Evolutionary conservation across 2,888 invertebrate genomes (phyloP), one percentile per base, ranked within the genome.

Genomic region (Caenorhabditis afra): DNA sequence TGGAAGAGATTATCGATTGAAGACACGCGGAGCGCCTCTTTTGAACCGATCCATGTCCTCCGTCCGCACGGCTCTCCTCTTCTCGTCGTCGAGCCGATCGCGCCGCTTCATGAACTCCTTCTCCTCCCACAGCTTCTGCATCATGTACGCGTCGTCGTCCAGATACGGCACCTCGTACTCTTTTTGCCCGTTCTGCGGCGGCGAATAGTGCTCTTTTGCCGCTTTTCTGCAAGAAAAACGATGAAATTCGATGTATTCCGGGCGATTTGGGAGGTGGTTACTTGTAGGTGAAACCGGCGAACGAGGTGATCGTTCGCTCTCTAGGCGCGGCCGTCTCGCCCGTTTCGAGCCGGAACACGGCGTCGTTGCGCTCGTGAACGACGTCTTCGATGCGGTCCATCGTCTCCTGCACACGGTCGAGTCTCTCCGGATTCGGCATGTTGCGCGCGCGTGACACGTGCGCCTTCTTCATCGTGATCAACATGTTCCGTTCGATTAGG

Each of bases 401-500:
- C 18, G 97, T 96, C 85, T 87, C 86, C 49, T 87, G 78, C 22
- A 90, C 86, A 14, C 85, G 77, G 80, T 90, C 88, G 12, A 87
- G 23, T 58, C 90, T 80, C 70, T 90, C 90, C 8, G 89, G 88
- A 81, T 89, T 89, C 8, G 90, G 88, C 73, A 90, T 67, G 23
- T 77, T 62, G 11, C 78, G 44, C 0, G 77, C 81, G 89, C 94
- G 92, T 47, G 93, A 91, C 35, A 87, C 94, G 93, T 91, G 93
- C 93, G 90, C 89, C 64, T 81, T 83, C 61, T 94, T 94, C 97
- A 98, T 97, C 1, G 98, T 97, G 81, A 95, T 91, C 18, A 99
- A 92, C 97, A 98, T 97, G 91, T 99, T 99, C 66, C 94, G 93
- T 91, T 99, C 99, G 92, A 98, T 99, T 64, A 97, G 91, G 70